Evolutionary conservation across 2,113 vertebrate genomes (phyloP).

Genomic region (Brachypteracias leptosomus): DNA sequence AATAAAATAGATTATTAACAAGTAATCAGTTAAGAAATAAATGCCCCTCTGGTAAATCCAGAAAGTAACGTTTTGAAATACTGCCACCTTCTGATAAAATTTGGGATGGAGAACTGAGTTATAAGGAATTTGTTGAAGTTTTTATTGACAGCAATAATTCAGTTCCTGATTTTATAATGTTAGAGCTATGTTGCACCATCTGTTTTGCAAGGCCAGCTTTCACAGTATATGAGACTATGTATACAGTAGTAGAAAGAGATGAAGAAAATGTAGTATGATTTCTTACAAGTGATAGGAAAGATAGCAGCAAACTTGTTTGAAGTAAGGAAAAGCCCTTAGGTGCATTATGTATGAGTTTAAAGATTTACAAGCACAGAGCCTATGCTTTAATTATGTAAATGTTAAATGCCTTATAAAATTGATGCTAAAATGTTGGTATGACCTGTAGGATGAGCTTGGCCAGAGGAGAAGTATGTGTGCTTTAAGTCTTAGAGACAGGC

Average conservation of each 20-base stretch:
- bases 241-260: neutral
- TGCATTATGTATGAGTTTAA: neutral
- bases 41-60: slow-evolving; percentile 1
- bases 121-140: neutral
- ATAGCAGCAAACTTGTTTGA: neutral
- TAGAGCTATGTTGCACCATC: neutral
- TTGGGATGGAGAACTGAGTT: neutral
- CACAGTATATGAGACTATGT: neutral
- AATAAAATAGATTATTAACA: slow-evolving; percentile 26
- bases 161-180: neutral
- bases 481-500: neutral
- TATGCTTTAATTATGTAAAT: neutral
- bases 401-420: neutral
- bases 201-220: neutral
- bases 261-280: neutral
- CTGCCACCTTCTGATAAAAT: slow-evolving; percentile 47
- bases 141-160: neutral
- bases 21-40: slow-evolving; percentile 45
- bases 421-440: neutral
- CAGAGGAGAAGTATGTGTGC: neutral
- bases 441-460: neutral
- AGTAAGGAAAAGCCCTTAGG: neutral
- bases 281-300: neutral
- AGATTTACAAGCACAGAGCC: neutral
- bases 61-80: slow-evolving; percentile 35